Percentiles rank a stretch among this genome's conserved stretches.
phyloP scores from a whole-genome alignment of 2,797 vertebrate genomes.

The Enteromius unitaeniatus region DNA sequence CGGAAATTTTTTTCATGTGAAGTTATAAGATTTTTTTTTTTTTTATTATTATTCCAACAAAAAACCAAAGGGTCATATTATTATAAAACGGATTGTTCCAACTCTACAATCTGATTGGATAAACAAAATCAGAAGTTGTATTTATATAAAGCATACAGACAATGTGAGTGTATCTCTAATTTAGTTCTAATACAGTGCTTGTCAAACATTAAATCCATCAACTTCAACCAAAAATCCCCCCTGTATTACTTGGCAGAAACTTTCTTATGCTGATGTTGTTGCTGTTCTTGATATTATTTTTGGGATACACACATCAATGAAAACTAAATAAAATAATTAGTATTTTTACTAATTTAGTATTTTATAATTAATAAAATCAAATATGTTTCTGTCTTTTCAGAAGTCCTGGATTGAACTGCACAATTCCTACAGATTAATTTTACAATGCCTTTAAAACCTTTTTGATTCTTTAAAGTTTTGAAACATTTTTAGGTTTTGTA shows the following conservation, averaged over 20 bases:
- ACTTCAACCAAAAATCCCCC: too few species aligned
- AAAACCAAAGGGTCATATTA: neutral
- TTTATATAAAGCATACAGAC: neutral
- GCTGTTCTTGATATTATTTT: neutral
- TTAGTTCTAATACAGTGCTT: neutral
- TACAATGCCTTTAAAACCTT: too few species aligned
- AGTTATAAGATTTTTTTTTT: neutral
- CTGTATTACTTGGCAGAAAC: neutral
- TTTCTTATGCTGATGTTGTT: neutral
- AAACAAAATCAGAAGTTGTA: neutral
- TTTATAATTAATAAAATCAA: too few species aligned
- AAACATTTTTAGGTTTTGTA: too few species aligned
- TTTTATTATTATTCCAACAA: neutral
- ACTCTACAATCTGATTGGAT: neutral
- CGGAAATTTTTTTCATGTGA: neutral
- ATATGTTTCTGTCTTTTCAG: too few species aligned
- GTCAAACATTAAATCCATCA: neutral
- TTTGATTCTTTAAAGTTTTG: neutral
- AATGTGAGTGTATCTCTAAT: neutral
- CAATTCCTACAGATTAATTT: too few species aligned
- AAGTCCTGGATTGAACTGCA: too few species aligned
- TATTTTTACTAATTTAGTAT: too few species aligned
- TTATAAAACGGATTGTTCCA: too few species aligned
- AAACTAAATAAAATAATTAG: too few species aligned
- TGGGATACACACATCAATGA: neutral